phyloP scores from a whole-genome alignment of 2,797 vertebrate species.

The Silurus aristotelis region DNA sequence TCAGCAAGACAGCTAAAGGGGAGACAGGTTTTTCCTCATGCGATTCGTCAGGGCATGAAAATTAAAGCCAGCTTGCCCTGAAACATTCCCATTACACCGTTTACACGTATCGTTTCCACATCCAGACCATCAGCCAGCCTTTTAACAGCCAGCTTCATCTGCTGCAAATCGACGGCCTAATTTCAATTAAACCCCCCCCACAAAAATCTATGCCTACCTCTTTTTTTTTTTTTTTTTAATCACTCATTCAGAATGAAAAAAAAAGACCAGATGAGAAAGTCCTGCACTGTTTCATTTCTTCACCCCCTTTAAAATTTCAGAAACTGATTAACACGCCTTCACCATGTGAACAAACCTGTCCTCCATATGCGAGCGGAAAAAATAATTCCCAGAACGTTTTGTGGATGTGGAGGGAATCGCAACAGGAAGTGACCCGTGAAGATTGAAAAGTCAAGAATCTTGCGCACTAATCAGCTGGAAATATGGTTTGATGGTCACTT shows the following conservation, averaged over 20 bases:
- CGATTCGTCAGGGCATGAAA: constrained; percentile 79
- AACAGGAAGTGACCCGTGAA: constrained; percentile 75
- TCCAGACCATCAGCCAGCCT: constrained; percentile 61
- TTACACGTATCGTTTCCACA: constrained; percentile 85
- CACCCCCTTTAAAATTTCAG: constrained; percentile 12
- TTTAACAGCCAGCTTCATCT: constrained; percentile 71
- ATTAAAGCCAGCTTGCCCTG: constrained; percentile 83
- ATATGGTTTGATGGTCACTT: neutral
- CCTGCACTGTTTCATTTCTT: constrained; percentile 51
- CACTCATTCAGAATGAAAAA: neutral
- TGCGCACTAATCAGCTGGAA: constrained; percentile 62
- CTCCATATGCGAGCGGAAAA: constrained; percentile 71
- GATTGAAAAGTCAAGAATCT: constrained; percentile 70
- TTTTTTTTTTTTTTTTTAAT: neutral
- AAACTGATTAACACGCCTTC: constrained; percentile 61
- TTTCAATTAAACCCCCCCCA: constrained; percentile 63
- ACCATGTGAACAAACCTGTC: constrained; percentile 61
- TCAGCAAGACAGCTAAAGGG: constrained; percentile 83
- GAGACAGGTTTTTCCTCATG: constrained; percentile 83
- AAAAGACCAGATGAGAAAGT: constrained; percentile 52
- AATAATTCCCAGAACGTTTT: constrained; percentile 74
- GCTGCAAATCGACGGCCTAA: constrained; percentile 63
- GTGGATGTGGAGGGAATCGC: constrained; percentile 59
- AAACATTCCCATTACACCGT: constrained; percentile 82
- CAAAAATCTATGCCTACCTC: constrained; percentile 13